Conservation (phyloP, 2,888 invertebrate genomes). For the Panzeria rudis region DNA sequence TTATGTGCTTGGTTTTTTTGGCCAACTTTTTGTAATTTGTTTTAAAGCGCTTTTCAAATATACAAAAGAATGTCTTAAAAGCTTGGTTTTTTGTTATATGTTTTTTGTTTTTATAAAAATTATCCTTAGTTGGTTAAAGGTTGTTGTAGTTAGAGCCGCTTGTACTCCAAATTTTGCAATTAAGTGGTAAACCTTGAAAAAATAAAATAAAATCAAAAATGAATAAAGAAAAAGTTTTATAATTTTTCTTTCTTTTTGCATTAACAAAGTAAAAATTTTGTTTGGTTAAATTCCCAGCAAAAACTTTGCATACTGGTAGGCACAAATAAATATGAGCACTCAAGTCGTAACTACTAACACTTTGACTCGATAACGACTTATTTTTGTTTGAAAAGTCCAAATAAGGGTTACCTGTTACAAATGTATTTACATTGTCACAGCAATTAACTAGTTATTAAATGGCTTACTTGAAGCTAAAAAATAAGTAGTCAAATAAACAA, state of each 20-base stretch:
- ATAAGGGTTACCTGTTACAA: too few relatives aligned
- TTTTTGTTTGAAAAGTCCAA: too few relatives aligned
- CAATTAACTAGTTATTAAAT: too few relatives aligned
- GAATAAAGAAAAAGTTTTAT: not conserved
- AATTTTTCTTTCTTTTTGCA: not conserved
- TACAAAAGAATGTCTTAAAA: conserved; percentile 18
- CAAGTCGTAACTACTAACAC: too few relatives aligned
- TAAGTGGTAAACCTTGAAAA: conserved; percentile 33
- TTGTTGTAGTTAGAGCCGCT: conserved; percentile 12
- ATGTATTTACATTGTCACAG: too few relatives aligned
- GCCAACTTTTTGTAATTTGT: conserved; percentile 19
- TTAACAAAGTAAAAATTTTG: not conserved
- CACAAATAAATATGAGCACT: too few relatives aligned
- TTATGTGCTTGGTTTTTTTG: conserved; percentile 17
- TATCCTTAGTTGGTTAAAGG: not conserved
- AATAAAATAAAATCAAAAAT: conserved; percentile 2
- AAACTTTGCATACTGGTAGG: too few relatives aligned
- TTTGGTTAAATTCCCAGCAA: too few relatives aligned
- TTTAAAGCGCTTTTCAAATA: conserved; percentile 13
- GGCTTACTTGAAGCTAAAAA: too few relatives aligned
- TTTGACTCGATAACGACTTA: too few relatives aligned
- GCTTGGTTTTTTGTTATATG: not conserved
- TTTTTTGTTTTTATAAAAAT: conserved; percentile 5
- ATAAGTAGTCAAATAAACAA: too few relatives aligned
- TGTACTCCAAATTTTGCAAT: conserved; percentile 24